phyloP scores from a whole-genome alignment of 2,888 invertebrate genomes.

The Noctua janthe region DNA sequence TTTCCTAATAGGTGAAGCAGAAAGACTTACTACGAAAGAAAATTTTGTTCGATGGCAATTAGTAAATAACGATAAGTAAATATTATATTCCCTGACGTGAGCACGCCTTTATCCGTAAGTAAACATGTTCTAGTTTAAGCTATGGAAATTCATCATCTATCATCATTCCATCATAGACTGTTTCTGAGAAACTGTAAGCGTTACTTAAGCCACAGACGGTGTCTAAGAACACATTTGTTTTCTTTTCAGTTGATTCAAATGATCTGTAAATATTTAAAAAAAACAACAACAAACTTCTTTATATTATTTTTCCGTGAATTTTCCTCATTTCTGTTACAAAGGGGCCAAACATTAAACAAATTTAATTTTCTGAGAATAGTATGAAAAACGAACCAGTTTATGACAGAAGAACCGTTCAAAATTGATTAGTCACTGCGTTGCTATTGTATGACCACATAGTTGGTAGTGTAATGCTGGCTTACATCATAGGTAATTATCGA shows the following conservation, averaged over 20 bases:
- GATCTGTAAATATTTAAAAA: not conserved
- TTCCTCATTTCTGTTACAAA: conserved; percentile 4
- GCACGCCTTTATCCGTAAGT: not conserved
- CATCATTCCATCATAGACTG: not conserved
- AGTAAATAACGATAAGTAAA: not conserved
- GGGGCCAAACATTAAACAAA: not conserved
- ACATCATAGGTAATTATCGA: conserved; percentile 34
- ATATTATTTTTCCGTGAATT: not conserved
- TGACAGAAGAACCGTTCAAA: conserved; percentile 4
- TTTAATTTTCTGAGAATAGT: not conserved
- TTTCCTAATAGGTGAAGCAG: not conserved
- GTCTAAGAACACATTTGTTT: not conserved
- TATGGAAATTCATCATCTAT: not conserved
- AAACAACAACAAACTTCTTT: not conserved
- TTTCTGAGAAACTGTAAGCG: not conserved
- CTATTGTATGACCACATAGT: conserved; percentile 18
- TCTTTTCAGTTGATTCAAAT: not conserved
- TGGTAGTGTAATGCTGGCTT: not conserved
- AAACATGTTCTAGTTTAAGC: not conserved
- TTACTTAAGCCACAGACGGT: not conserved
- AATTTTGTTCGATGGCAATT: not conserved
- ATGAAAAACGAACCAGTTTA: conserved; percentile 2
- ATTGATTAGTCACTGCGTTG: conserved; percentile 34
- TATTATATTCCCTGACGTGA: not conserved
- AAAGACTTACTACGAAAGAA: not conserved